Evolutionary conservation across 1,140 invertebrate species (phyloP).

Genomic region (Meteorus sp.): DNA sequence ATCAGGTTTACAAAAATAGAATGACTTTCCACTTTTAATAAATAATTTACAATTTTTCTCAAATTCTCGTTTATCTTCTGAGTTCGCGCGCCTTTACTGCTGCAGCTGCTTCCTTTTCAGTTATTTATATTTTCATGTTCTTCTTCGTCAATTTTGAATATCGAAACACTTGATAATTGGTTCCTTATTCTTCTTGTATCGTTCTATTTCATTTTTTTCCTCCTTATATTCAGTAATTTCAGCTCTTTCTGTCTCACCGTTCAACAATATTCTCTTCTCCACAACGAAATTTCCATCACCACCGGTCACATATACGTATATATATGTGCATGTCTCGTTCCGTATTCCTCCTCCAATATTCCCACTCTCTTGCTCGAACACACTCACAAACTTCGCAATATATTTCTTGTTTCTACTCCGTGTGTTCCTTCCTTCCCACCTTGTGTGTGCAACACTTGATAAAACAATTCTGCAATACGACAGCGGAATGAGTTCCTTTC

Average conservation of each 20-base stretch:
- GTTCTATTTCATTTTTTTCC: too few species aligned
- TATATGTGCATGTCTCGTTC: conserved; percentile 12
- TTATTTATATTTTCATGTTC: not conserved
- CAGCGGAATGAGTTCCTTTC: not conserved
- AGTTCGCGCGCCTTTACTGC: not conserved
- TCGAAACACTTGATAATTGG: too few species aligned
- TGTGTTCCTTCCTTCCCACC: not conserved
- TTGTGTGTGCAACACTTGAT: not conserved
- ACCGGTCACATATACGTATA: not conserved
- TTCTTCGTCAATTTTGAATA: too few species aligned
- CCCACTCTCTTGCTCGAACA: conserved; percentile 1
- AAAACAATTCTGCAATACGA: not conserved
- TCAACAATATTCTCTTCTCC: not conserved
- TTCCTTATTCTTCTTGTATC: too few species aligned
- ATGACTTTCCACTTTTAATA: conserved; percentile 8
- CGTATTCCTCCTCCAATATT: conserved; percentile 14
- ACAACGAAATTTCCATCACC: not conserved
- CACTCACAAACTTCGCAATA: not conserved
- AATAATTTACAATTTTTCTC: conserved; percentile 12
- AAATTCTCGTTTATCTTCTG: not conserved
- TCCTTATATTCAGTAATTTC: too few species aligned
- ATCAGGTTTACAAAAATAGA: conserved; percentile 19
- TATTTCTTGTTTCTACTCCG: not conserved
- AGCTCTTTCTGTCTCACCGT: not conserved
- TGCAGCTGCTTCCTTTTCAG: not conserved